A percentile compares a stretch with the other conserved stretches of the same genome.
Conservation (phyloP, 2,888 invertebrate species). For the Lydus trimaculatus region DNA sequence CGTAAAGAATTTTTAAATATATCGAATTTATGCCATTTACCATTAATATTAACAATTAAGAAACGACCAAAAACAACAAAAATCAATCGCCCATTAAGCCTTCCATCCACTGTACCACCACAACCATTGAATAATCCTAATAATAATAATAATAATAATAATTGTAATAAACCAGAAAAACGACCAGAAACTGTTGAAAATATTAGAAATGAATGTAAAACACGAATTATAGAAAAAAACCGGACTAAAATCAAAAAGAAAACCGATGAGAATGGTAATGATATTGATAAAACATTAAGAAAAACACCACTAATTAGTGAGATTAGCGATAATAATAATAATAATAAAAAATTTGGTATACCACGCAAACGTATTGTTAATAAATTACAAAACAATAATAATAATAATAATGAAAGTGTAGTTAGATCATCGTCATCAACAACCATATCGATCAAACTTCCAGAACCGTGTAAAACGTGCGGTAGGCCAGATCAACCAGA, state of each 20-base stretch:
- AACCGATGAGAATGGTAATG: constrained; percentile 28
- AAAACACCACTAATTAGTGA: constrained; percentile 27
- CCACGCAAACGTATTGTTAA: constrained; percentile 27
- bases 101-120: constrained; percentile 28
- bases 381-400: background rate
- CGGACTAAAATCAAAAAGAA: constrained; percentile 31
- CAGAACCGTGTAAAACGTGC: constrained; percentile 71
- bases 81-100: constrained; percentile 45
- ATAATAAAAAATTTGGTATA: constrained; percentile 41
- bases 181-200: constrained; percentile 44
- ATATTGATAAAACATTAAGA: constrained; percentile 23
- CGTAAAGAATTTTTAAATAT: constrained; percentile 64
- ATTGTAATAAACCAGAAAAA: constrained; percentile 45
- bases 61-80: constrained; percentile 37
- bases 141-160: constrained; percentile 34
- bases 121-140: constrained; percentile 18
- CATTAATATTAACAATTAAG: constrained; percentile 43
- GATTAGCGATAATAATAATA: constrained; percentile 41
- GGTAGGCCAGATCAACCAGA: constrained; percentile 74
- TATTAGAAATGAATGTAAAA: constrained; percentile 35
- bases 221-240: constrained; percentile 23
- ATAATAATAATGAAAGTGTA: background rate
- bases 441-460: constrained; percentile 51
- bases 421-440: background rate
- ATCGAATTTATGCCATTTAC: constrained; percentile 56